Percentiles rank a stretch among this genome's conserved stretches.
Evolutionary conservation across 1,140 invertebrate species (phyloP).

Genomic region (Drosophila kanapiae): DNA sequence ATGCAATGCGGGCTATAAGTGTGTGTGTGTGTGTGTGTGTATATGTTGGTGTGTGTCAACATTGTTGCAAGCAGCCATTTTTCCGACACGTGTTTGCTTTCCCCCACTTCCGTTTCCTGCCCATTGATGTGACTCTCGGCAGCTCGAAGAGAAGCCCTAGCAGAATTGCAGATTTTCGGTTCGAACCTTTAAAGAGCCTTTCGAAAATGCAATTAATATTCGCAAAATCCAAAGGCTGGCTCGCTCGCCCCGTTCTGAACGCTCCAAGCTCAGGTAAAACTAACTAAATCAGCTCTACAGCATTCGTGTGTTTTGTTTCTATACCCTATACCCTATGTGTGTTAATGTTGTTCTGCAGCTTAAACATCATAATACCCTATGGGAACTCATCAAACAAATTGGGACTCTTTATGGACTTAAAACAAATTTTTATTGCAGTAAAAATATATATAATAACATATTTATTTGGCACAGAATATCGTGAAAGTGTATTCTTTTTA

Average conservation of each 20-base stretch:
- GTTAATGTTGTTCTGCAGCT: not conserved
- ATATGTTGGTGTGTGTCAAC: slow-evolving; percentile 46
- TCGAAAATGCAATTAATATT: slow-evolving; percentile 31
- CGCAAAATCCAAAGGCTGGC: not conserved
- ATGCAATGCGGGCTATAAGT: slow-evolving; percentile 55
- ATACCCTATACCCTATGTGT: not conserved
- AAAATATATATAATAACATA: not conserved
- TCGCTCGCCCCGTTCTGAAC: not conserved
- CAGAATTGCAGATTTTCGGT: not conserved
- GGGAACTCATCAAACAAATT: not conserved
- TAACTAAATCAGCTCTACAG: not conserved
- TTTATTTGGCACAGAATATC: not conserved
- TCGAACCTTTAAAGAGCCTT: not conserved
- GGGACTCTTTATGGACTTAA: too few relatives aligned
- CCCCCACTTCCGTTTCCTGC: slow-evolving; percentile 66
- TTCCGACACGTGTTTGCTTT: slow-evolving; percentile 77
- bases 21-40: slow-evolving; percentile 20
- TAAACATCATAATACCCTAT: not conserved
- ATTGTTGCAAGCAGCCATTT: slow-evolving; percentile 74
- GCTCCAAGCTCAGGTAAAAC: not conserved
- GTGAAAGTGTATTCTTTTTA: not conserved
- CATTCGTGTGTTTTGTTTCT: slow-evolving; percentile 2
- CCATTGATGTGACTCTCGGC: slow-evolving; percentile 40
- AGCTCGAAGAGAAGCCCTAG: not conserved
- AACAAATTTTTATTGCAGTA: not conserved